phyloP scores from a whole-genome alignment of 1,140 invertebrate species.

The Sinella curviseta region DNA sequence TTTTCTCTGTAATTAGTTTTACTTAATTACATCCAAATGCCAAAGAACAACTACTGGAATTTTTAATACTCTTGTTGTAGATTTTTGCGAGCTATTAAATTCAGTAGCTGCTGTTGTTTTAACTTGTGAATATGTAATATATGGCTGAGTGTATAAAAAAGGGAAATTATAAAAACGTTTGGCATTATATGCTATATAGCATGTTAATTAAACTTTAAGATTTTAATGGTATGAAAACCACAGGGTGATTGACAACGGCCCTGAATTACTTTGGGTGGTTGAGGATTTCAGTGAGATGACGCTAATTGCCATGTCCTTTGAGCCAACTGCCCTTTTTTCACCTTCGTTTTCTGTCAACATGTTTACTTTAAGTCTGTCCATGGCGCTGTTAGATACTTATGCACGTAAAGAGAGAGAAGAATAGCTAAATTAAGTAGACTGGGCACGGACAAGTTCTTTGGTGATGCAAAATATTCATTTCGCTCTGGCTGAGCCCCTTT shows the following conservation, averaged over 20 bases:
- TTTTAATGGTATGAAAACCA: constrained; percentile 11
- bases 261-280: constrained; percentile 3
- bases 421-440: too few species aligned
- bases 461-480: neutral
- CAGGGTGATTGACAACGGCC: constrained; percentile 1
- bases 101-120: neutral
- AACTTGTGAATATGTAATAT: neutral
- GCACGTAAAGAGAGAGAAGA: too few species aligned
- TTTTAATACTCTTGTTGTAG: neutral
- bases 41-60: neutral
- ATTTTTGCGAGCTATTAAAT: neutral
- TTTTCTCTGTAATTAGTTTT: constrained; percentile 21
- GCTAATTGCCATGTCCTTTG: constrained; percentile 5
- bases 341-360: constrained; percentile 12
- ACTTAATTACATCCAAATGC: neutral
- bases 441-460: neutral
- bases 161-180: too few species aligned
- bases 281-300: constrained; percentile 1
- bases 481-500: neutral
- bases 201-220: constrained; percentile 3
- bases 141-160: too few species aligned
- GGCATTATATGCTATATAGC: too few species aligned
- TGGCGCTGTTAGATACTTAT: too few species aligned
- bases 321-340: constrained; percentile 9
- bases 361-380: too few species aligned